Percentiles rank a stretch among this genome's conserved stretches.
Evolutionary conservation across 2,888 invertebrate species (phyloP).

Genomic region (Lypha dubia): DNA sequence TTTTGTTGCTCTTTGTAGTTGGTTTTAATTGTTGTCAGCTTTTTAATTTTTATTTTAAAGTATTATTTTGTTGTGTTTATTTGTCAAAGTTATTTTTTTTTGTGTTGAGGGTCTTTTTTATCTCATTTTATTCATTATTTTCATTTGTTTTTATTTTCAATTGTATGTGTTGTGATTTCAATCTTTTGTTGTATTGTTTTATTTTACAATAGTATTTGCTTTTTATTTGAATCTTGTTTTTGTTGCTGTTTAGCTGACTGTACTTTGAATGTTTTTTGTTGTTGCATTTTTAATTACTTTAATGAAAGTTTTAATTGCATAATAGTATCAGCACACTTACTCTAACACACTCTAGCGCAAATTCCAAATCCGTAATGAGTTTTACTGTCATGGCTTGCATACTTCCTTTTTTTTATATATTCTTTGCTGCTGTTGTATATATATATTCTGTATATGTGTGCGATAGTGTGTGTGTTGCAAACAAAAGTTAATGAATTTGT

Average conservation of each 20-base stretch:
- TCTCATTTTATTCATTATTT: conserved; percentile 45
- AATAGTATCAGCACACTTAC: conserved; percentile 59
- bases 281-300: conserved; percentile 82
- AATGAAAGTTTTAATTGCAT: conserved; percentile 83
- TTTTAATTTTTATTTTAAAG: conserved; percentile 3
- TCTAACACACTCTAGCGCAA: conserved; percentile 40
- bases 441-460: background rate
- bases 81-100: conserved; percentile 65
- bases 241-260: conserved; percentile 35
- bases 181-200: conserved; percentile 62
- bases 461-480: conserved; percentile 3
- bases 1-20: conserved; percentile 37
- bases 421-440: conserved; percentile 29
- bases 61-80: conserved; percentile 65
- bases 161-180: conserved; percentile 54
- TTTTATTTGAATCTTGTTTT: conserved; percentile 10
- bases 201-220: conserved; percentile 41
- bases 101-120: conserved; percentile 33
- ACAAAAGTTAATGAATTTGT: conserved; percentile 43
- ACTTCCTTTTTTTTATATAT: conserved; percentile 35
- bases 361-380: conserved; percentile 65
- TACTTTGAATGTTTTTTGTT: conserved; percentile 73
- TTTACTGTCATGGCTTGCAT: conserved; percentile 62
- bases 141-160: conserved; percentile 54
- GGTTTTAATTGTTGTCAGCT: conserved; percentile 24